Conservation (phyloP, 1,140 invertebrate species). For the Euglossa dilemma region DNA sequence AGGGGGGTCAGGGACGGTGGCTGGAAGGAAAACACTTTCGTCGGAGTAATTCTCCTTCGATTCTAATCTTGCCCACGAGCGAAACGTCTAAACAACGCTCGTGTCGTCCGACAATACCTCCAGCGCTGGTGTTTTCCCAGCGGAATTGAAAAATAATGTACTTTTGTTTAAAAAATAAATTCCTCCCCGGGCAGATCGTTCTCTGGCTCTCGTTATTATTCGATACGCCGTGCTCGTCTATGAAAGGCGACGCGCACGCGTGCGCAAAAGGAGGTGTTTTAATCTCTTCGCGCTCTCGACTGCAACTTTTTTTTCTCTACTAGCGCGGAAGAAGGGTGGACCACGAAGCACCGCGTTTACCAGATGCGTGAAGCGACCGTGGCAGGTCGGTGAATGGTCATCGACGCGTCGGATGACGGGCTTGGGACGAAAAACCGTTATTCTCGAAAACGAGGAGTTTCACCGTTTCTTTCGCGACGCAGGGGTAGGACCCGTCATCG, state of each 20-base stretch:
- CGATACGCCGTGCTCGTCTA: too few species aligned
- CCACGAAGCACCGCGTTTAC: neutral
- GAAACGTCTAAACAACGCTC: neutral
- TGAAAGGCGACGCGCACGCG: too few species aligned
- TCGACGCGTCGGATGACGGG: constrained; percentile 9
- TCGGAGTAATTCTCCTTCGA: neutral
- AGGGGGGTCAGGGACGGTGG: neutral
- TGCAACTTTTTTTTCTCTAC: neutral
- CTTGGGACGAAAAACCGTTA: constrained; percentile 19
- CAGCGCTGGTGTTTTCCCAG: too few species aligned
- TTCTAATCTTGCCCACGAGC: neutral
- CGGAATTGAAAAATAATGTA: neutral
- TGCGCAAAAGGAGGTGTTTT: neutral
- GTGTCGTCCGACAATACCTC: neutral
- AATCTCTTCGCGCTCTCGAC: neutral
- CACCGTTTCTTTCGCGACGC: constrained; percentile 45
- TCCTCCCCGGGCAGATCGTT: too few species aligned
- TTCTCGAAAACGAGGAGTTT: constrained; percentile 46
- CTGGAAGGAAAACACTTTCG: constrained; percentile 8
- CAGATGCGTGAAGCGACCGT: constrained; percentile 39
- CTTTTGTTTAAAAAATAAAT: too few species aligned
- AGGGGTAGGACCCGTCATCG: constrained; percentile 62
- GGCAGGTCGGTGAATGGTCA: constrained; percentile 22
- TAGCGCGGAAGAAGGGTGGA: neutral
- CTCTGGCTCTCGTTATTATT: too few species aligned